Evolutionary conservation across 2,888 invertebrate genomes (phyloP), one percentile per base, ranked within the genome.

Genomic region (Luffia ferchaultella): DNA sequence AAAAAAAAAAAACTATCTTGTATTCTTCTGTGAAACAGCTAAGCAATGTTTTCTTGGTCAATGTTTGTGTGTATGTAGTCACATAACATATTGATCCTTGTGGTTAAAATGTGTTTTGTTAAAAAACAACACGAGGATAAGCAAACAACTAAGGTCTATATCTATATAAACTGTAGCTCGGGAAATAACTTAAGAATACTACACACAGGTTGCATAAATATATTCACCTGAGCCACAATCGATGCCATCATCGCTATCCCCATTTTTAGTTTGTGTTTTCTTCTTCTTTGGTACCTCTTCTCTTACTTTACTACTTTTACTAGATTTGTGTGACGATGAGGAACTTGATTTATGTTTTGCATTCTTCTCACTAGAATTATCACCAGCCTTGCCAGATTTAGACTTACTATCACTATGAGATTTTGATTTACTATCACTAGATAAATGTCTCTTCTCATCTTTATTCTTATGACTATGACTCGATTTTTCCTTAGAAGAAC

Each of bases 141-240:
- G n/a, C n/a, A n/a, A n/a, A n/a, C n/a, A n/a, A n/a, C n/a, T n/a
- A n/a, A n/a, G n/a, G n/a, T n/a, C n/a, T n/a, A n/a, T n/a, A n/a
- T n/a, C n/a, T n/a, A n/a, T n/a, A n/a, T n/a, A n/a, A n/a, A n/a
- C n/a, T n/a, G n/a, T n/a, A n/a, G n/a, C n/a, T n/a, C n/a, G n/a
- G n/a, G n/a, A n/a, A n/a, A n/a, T n/a, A n/a, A n/a, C n/a, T n/a
- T n/a, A n/a, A n/a, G n/a, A n/a, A n/a, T n/a, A n/a, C n/a, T n/a
- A n/a, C n/a, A n/a, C n/a, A n/a, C n/a, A n/a, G n/a, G n/a, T n/a
- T n/a, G n/a, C n/a, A n/a, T n/a, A n/a, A 42, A 42, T 16, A 42
- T 50, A 20, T 56, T 63, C 70, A 87, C 88, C 88, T 73, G 89
- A 90, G 50, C 86, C 87, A 60, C 88, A 89, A 66, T 90, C 91